These are phyloP conservation scores for Nipponacmea schrenckii DNA, from an alignment of 2,888 invertebrate genomes.

Conservation along the genomic window DNA sequence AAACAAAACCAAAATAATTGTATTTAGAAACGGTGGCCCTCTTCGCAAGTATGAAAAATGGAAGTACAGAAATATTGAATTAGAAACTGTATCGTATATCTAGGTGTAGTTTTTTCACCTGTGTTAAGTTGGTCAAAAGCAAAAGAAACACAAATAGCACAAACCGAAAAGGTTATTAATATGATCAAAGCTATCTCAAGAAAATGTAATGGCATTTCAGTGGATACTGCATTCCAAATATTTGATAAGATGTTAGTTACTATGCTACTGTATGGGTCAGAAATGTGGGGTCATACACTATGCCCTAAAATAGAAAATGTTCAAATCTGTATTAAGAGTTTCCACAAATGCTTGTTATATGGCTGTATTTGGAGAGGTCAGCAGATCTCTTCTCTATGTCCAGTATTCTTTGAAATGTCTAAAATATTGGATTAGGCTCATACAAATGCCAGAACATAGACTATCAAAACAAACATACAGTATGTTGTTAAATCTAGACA, in stretches of 20 bases:
- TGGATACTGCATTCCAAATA: background rate
- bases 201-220: background rate
- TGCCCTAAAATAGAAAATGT: background rate
- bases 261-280: slow-evolving; percentile 10
- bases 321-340: background rate
- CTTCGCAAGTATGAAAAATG: too few species aligned
- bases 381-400: background rate
- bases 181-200: background rate
- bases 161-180: background rate
- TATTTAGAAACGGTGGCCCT: too few species aligned
- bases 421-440: background rate
- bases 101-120: too few species aligned
- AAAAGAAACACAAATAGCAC: background rate
- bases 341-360: background rate
- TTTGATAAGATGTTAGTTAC: slow-evolving; percentile 10
- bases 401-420: background rate
- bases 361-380: background rate
- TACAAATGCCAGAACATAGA: background rate
- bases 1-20: too few species aligned
- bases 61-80: too few species aligned
- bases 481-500: too few species aligned
- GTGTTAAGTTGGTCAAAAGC: background rate
- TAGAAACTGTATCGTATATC: too few species aligned
- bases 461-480: too few species aligned
- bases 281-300: background rate